Base-by-base conservation (phyloP, 1,140 invertebrate species). In the Colletes gigas region DNA sequence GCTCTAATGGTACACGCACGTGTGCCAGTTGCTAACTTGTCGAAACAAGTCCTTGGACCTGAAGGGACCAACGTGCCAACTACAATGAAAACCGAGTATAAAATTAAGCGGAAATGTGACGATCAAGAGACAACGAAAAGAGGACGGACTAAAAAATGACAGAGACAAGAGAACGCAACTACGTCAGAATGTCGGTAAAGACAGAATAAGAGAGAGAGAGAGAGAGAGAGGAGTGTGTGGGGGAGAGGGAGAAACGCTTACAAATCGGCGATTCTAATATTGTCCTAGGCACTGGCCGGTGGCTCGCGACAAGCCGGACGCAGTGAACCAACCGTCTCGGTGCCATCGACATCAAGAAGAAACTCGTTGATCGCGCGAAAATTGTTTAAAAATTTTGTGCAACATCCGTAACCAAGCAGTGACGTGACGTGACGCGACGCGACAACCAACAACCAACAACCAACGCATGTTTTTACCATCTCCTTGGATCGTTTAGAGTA, bases 241-340 rank as follows among this genome's bases (percentile, higher is more conserved):
- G n/a, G n/a, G n/a, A 81, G 62, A 67, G 70, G 78, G 72, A 44
- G 85, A 83, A 81, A 78, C 72, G 81, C 71, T 72, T 77, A 73
- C 79, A 85, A 80, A 85, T 78, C 54, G 81, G 81, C 83, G 88
- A 88, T 89, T 92, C 92, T 93, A 93, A 93, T 93, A 93, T 93
- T 93, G 92, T 93, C 92, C 89, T 90, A 92, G 90, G 88, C 80
- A 86, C 80, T 83, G 78, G 86, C 68, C 67, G 80, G 85, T 88
- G 86, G 83, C 82, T 67, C 80, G 77, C 85, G 82, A 78, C 82
- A 83, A 82, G 75, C 81, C 69, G 69, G 77, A 60, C 86, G 72
- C 86, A 89, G 87, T 89, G 83, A 85, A 83, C 73, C 71, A 72
- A 79, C 60, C 80, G 81, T 82, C 65, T 81, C 83, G 73, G 59